Base-by-base conservation (phyloP, 2,888 invertebrate genomes). In the Drosophila histrio region DNA sequence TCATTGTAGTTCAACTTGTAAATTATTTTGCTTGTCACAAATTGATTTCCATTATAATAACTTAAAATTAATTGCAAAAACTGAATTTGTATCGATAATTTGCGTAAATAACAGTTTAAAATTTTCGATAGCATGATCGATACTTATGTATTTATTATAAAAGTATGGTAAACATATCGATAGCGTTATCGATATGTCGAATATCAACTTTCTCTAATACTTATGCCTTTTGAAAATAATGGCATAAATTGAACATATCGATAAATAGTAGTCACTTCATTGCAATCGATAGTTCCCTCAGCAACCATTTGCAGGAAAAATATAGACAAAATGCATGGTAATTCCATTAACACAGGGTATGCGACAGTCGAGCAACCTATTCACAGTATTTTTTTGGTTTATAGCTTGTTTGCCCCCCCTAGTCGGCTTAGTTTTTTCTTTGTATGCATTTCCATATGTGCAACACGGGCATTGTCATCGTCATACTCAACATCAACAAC, bases 361-460 rank as follows among this genome's bases (percentile, higher is more conserved):
- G 8, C 32, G 9, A 0, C 5, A 28, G 58, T 44, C 24, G 13
- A 9, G 9, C 8, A 19, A 17, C 5, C 5, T 11, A 38, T 2
- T 4, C 19, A n/a, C 4, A n/a, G n/a, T n/a, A n/a, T n/a, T n/a
- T 17, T 15, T 0, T 9, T 9, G 9, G 39, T 30, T 56, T 38
- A n/a, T 38, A n/a, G 39, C 44, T 60, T 61, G 34, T 70, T 28
- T 70, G 43, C 52, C 38, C 60, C 34, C 43, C 60, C 54, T 43
- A 15, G 22, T 71, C 59, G 72, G 77, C 76, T 76, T 76, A 76
- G 71, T 53, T 65, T 66, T 79, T 72, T 79, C 68, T 79, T 56
- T 50, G 44, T 44, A 72, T 81, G 82, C 78, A 81, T 79, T 84
- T 69, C 62, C 77, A 84, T 80, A 72, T 77, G 52, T 58, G 53